These are phyloP conservation scores for Latrodectus elegans DNA, from an alignment of 2,888 invertebrate species.

Conservation along the genomic window DNA sequence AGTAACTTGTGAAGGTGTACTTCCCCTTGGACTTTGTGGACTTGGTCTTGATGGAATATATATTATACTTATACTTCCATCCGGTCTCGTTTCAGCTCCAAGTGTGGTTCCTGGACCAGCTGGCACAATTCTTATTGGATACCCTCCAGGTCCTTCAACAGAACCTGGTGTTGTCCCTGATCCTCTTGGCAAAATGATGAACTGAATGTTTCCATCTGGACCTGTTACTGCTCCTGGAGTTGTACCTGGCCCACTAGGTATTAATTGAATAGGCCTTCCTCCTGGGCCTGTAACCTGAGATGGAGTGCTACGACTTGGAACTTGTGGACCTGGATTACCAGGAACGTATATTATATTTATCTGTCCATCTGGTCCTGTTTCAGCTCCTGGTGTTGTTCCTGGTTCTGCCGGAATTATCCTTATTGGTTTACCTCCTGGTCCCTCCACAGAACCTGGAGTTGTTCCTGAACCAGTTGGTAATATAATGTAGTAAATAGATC, in stretches of 20 bases:
- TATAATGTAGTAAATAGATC: background rate
- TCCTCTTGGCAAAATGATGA: background rate
- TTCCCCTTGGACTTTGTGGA: background rate
- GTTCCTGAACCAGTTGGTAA: background rate
- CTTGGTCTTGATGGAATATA: background rate
- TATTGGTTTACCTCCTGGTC: background rate
- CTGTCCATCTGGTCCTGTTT: background rate
- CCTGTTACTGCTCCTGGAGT: background rate
- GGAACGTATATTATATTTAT: background rate
- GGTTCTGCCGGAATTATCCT: background rate
- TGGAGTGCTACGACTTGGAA: background rate
- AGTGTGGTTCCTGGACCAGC: slow-evolving; percentile 27
- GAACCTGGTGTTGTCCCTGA: slow-evolving; percentile 1
- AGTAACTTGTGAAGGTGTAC: slow-evolving; percentile 2
- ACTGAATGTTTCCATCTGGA: background rate
- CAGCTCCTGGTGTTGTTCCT: background rate
- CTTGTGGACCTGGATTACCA: background rate
- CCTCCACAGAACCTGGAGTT: background rate
- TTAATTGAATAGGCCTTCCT: background rate
- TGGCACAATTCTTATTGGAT: slow-evolving; percentile 4
- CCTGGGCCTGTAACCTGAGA: background rate
- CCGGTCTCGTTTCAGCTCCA: slow-evolving; percentile 4
- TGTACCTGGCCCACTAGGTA: background rate
- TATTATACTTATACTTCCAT: slow-evolving; percentile 12
- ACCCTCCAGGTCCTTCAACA: slow-evolving; percentile 12